These are phyloP conservation scores for Drepana falcataria DNA, from an alignment of 2,888 invertebrate species.

Conservation along the genomic window DNA sequence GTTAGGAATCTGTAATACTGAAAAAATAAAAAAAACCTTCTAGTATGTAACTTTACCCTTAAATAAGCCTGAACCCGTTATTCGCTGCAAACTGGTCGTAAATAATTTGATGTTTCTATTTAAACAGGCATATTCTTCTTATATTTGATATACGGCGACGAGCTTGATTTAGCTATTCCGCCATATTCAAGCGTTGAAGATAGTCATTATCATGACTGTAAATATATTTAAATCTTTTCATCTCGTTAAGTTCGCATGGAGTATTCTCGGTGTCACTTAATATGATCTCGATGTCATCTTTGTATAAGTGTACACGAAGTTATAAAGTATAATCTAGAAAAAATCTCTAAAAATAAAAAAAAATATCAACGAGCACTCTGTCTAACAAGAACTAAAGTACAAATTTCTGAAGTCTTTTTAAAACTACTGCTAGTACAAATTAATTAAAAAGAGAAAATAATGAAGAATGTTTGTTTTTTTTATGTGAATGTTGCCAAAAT, in stretches of 20 bases:
- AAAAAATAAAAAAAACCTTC: too few relatives aligned
- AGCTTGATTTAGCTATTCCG: constrained; percentile 17
- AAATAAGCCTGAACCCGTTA: too few relatives aligned
- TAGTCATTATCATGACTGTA: constrained; percentile 52
- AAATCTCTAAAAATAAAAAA: constrained; percentile 22
- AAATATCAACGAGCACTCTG: constrained; percentile 64
- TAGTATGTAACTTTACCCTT: too few relatives aligned
- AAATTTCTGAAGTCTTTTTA: constrained; percentile 72
- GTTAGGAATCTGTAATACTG: too few relatives aligned
- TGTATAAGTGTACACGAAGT: constrained; percentile 47
- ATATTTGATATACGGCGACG: too few relatives aligned
- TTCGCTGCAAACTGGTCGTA: too few relatives aligned
- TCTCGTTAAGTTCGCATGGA: constrained; percentile 50
- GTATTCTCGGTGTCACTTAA: constrained; percentile 59
- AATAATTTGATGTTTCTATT: too few relatives aligned
- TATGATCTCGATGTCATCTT: constrained; percentile 65
- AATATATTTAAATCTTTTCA: constrained; percentile 39
- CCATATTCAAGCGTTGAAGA: constrained; percentile 21
- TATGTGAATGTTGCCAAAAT: constrained; percentile 74
- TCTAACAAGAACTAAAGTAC: constrained; percentile 70
- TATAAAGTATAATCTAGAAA: constrained; percentile 32
- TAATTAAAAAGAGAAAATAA: constrained; percentile 47
- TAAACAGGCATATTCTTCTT: too few relatives aligned
- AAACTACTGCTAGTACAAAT: constrained; percentile 76
- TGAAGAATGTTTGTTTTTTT: constrained; percentile 46